Base-by-base conservation (phyloP, 2,888 invertebrate genomes). In the Drosophila meridionalis region DNA sequence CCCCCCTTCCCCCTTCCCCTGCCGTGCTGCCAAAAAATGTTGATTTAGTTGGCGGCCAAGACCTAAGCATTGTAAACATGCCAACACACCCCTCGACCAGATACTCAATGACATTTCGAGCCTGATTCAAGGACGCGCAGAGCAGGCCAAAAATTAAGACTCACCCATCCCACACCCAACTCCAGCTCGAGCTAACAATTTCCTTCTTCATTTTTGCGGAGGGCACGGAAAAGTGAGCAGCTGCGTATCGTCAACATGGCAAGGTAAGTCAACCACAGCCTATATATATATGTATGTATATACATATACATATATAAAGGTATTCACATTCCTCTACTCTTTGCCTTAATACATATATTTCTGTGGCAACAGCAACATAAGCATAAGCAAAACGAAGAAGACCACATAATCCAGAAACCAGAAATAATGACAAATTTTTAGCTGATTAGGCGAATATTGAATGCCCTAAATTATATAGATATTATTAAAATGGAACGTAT, bases 1-100 rank as follows among this genome's bases (percentile, higher is more conserved):
- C 4, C 14, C 14, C 7, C 38, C 40, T 3, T 11, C n/a, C 36
- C 0, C 36, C n/a, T n/a, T 12, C 4, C 36, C 36, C 4, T 2
- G 40, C 3, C 3, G 52, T 4, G 70, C 30, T 34, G 34, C 38
- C 58, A 45, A 58, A 59, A 56, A 76, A 80, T 80, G 88, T 73
- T 82, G 88, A 78, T 87, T 84, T 78, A 85, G 76, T 71, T 75
- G 76, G 77, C 48, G 78, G 76, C 80, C 78, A 64, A 62, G 28
- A 76, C 57, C 78, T 42, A 59, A 69, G 80, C 65, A 61, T 60
- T 80, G 86, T 86, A 80, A 82, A 73, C 81, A 82, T 77, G 77
- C 71, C 74, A 68, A 45, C 69, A 52, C 38, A 63, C 42, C 50
- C 45, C 65, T 58, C 62, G 59, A 62, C 61, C 62, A 67, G 58